Base-by-base conservation (phyloP, 2,888 invertebrate genomes). In the Melanophora roralis region DNA sequence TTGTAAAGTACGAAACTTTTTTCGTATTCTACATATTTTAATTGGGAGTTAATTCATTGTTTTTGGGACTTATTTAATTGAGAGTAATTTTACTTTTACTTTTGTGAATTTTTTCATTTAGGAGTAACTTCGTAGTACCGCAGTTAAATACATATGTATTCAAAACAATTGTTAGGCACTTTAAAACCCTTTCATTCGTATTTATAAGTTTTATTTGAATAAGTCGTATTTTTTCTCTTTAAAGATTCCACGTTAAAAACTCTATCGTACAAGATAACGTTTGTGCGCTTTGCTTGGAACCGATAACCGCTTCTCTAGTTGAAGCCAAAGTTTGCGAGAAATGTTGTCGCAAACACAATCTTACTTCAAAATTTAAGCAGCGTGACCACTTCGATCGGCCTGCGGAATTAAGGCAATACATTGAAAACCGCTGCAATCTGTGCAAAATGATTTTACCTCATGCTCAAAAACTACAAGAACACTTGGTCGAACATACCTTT, bases 401-500 rank as follows among this genome's bases (percentile, higher is more conserved):
- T 0, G 64, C 8, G 12, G 40, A 72, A 27, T 65, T 82, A 1
- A 47, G 67, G 2, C 71, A 74, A 23, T 91, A 91, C 68, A 76
- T 87, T 14, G 90, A 89, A 76, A 87, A 88, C 68, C 88, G 88
- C 3, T 97, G 97, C 86, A 93, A 95, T 81, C 92, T 98, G 1
- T 98, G 98, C 86, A 92, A 94, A 68, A 93, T 94, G 83, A 92
- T 94, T 8, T 92, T 95, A 51, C 94, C 95, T 51, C 94, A 95
- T 1, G 94, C 96, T 0, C 93, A 95, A 40, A 94, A 96, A 79
- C 92, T 98, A 1, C 97, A 97, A 89, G 93, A 94, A 76, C 97
- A 97, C 87, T 91, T 97, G 74, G 97, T 98, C 78, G 97, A 98
- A 85, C 98, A 98, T 89, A 97, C 96, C 0, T 98, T 97, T 86